Evolutionary conservation across 2,888 invertebrate species (phyloP).

Genomic region (Thera britannica): DNA sequence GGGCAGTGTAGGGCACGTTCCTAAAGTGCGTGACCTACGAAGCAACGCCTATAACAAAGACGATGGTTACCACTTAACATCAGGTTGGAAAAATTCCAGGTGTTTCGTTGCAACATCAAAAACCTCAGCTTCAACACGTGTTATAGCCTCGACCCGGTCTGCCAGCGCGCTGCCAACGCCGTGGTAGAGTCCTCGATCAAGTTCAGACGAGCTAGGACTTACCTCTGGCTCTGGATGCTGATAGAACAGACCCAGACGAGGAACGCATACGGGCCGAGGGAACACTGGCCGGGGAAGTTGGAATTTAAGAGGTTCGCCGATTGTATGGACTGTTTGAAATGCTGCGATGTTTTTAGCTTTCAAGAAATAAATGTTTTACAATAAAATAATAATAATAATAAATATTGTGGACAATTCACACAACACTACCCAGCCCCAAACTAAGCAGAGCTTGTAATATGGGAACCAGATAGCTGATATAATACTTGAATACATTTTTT

Average conservation of each 20-base stretch:
- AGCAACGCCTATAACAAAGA: too few relatives aligned
- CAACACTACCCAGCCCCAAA: too few relatives aligned
- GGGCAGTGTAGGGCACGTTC: too few relatives aligned
- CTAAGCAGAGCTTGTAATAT: too few relatives aligned
- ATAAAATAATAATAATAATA: too few relatives aligned
- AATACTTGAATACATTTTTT: too few relatives aligned
- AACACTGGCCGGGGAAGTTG: conserved; percentile 55
- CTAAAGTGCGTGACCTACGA: too few relatives aligned
- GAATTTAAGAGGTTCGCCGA: conserved; percentile 40
- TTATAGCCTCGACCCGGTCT: conserved; percentile 58
- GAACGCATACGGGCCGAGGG: conserved; percentile 52
- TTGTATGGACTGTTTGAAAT: conserved; percentile 48
- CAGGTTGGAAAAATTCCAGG: conserved; percentile 45
- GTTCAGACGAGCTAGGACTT: conserved; percentile 56
- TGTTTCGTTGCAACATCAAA: conserved; percentile 72
- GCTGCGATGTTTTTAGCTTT: conserved; percentile 47
- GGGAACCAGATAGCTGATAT: too few relatives aligned
- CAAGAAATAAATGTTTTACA: conserved; percentile 13
- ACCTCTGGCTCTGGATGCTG: conserved; percentile 62
- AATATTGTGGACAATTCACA: too few relatives aligned
- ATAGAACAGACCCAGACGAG: conserved; percentile 60
- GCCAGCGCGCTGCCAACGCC: conserved; percentile 62
- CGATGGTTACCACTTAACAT: too few relatives aligned
- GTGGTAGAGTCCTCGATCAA: conserved; percentile 57
- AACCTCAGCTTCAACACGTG: conserved; percentile 65